Base-by-base conservation (phyloP, 2,113 vertebrate genomes). In the Protomyctophum bolini region DNA sequence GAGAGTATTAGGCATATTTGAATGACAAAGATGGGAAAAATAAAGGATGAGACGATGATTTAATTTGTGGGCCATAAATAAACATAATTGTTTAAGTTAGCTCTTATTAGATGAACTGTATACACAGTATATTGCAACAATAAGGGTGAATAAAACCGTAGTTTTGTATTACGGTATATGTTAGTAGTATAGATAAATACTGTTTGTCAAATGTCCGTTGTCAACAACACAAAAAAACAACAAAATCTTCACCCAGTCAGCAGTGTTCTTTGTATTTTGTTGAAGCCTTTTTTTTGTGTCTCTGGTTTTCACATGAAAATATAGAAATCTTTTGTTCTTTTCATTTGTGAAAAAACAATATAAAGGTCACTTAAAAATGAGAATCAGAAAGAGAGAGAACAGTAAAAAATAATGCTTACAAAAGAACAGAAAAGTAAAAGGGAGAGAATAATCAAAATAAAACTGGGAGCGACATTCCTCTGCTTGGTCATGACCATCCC, bases 341-440 rank as follows among this genome's bases (percentile, higher is more conserved):
- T 91, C 86, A 82, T 47, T 55, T 81, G 83, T 84, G 84, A 89
- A 92, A 91, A 92, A 88, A 79, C 86, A 89, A 89, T 90, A 89
- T 77, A 93, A 93, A 93, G 90, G 92, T 93, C 91, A 92, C 91
- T 94, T 93, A 91, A 86, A 93, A 92, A 90, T 78, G 83, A 84
- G 79, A 82, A 50, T 29, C n/a, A 74, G 79, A 87, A 61, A 73
- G 81, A 78, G 80, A 74, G 81, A 81, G 70, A 57, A 58, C 7
- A 57, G 73, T 79, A 72, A 73, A 54, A 74, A 76, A 69, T 58
- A 58, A 91, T 41, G 87, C 92, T 90, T 89, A 76, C 85, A 88
- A 89, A 87, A 87, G 79, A 90, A 2, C 76, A 91, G 72, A 14
- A 84, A 91, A 65, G 66, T 28, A 59, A 67, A 63, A 41, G 33